Base-by-base conservation (phyloP, 2,113 vertebrate genomes). In the Stegostoma tigrinum region DNA sequence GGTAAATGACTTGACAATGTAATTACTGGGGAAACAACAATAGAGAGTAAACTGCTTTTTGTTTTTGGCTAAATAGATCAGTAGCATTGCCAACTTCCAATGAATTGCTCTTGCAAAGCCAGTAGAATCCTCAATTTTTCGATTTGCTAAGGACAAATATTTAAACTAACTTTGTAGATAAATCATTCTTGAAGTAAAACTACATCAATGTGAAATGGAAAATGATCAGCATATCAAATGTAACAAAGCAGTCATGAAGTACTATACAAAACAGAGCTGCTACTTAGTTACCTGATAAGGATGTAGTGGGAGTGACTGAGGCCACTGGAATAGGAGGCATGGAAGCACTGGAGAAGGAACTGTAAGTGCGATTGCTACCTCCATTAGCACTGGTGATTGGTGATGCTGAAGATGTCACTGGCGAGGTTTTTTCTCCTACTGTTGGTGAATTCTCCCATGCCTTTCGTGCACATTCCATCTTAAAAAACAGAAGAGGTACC, bases 381-480 rank as follows among this genome's bases (percentile, higher is more conserved):
- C 97, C 98, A 45, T 97, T 96, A 70, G 96, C 96, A 89, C 96
- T 98, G 66, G 97, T 98, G 96, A 99, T 98, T 17, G 99, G 98
- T 96, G 99, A 87, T 85, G 98, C 98, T 27, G 99, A 97, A 2
- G 99, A 98, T 8, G 98, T 98, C 96, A 98, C 98, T 0, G 99
- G 99, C 0, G 99, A 99, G 68, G 97, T 98, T 96, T 99, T 99
- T 96, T 99, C 99, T 96, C 97, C 97, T 87, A 99, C 97, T 95
- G 98, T 99, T 1, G 99, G 99, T 14, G 99, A 99, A 97, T 99
- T 99, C 97, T 99, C 99, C 99, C 99, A 99, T 0, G 99, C 99
- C 97, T 99, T 99, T 23, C 99, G 98, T 23, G 99, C 99, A 2
- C 99, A 99, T 96, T 99, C 99, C 99, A 99, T 99, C 99, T 99